Base-by-base conservation (phyloP, 2,888 invertebrate species). In the Silvanus unidentatus region DNA sequence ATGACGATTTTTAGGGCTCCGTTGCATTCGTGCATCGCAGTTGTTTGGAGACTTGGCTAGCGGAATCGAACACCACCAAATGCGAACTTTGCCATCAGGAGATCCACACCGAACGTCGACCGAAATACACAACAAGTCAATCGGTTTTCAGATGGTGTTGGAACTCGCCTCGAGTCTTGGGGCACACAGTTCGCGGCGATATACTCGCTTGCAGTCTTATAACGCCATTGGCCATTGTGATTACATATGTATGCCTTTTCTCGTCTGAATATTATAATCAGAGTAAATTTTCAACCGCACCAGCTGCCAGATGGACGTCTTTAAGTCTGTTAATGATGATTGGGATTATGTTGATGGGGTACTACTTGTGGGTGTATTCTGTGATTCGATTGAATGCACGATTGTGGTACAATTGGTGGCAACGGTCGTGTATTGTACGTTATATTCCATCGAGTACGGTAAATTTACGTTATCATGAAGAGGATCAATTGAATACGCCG, bases 21-120 rank as follows among this genome's bases (percentile, higher is more conserved):
- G 81, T 87, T 53, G 86, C 86, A 0, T 75, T 82, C 43, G 80
- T 86, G 9, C 86, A 87, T 66, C 76, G 83, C 1, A 77, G 78
- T 45, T 88, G 88, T 63, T 70, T 88, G 55, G 86, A 88, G 68
- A 77, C 77, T 41, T 88, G 88, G 88, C 71, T 88, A 30, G 84
- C 84, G 1, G 84, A 85, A 63, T 82, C 84, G 1, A 83, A 85
- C 22, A 78, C 80, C 47, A 80, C 79, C 6, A 73, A 74, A 27
- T 88, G 88, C 63, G 88, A 88, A 64, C 74, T 88, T 13, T 88
- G 88, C 65, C 80, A 82, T 13, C 78, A 80, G 38, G 70, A 75
- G 40, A 88, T 84, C 60, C 68, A 74, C n/a, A 81, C 84, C 0
- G 74, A 76, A 55, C 76, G 84, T 22, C 78, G 79, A 1, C 82